Percentiles rank a stretch among this genome's conserved stretches.
Conservation (phyloP, 2,113 vertebrate species). For the Calypte anna region DNA sequence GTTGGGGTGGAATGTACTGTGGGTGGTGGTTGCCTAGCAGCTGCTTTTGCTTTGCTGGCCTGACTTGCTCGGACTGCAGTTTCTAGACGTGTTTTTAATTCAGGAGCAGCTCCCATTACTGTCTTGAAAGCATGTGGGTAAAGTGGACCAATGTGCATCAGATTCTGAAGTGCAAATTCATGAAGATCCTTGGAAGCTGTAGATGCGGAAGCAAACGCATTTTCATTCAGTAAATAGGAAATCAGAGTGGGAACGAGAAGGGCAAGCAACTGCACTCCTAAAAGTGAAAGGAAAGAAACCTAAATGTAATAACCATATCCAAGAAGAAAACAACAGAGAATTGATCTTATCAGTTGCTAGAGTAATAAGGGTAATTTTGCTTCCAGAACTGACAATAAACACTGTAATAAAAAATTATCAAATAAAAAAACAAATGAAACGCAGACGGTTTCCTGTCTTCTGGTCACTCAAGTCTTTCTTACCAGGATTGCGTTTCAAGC, state of each 20-base stretch:
- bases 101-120: constrained; percentile 95
- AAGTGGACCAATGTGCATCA: constrained; percentile 96
- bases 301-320: not conserved
- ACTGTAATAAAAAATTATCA: not conserved
- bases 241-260: constrained; percentile 94
- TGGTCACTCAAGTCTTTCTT: not conserved
- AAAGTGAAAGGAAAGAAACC: not conserved
- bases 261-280: constrained; percentile 93
- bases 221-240: constrained; percentile 95
- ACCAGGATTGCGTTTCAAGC: not conserved
- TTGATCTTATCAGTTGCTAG: not conserved
- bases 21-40: constrained; percentile 87
- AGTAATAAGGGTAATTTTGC: not conserved
- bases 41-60: constrained; percentile 92
- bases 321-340: not conserved
- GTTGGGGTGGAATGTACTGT: constrained; percentile 89
- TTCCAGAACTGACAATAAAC: not conserved
- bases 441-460: not conserved
- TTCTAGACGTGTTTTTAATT: constrained; percentile 93
- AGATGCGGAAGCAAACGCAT: constrained; percentile 86
- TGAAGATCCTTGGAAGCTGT: constrained; percentile 89
- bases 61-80: constrained; percentile 94
- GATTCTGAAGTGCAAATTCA: constrained; percentile 95
- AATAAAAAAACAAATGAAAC: not conserved
- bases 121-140: constrained; percentile 96